Evolutionary conservation across 2,113 vertebrate species (phyloP).

Genomic region (Geococcyx californianus): DNA sequence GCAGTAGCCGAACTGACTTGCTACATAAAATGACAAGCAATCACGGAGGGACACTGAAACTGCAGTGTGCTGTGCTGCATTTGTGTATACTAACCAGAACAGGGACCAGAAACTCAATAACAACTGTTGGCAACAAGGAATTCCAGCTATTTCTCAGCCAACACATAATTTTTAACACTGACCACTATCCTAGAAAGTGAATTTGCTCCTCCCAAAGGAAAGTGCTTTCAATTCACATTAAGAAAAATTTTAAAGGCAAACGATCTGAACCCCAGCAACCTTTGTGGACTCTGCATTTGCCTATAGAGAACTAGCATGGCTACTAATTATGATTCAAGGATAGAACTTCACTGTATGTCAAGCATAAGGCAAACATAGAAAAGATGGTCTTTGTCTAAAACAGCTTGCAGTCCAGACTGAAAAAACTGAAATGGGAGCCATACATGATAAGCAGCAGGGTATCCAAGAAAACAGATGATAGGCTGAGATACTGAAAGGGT

Average conservation of each 20-base stretch:
- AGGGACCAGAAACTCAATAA: not conserved
- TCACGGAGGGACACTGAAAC: not conserved
- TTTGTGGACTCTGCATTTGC: not conserved
- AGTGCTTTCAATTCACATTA: not conserved
- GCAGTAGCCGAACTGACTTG: not conserved
- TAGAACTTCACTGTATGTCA: not conserved
- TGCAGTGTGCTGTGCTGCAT: not conserved
- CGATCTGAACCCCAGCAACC: not conserved
- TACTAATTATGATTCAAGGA: not conserved
- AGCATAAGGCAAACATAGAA: not conserved
- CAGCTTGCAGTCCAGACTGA: not conserved
- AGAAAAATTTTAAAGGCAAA: not conserved
- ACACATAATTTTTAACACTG: not conserved
- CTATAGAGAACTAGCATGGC: not conserved
- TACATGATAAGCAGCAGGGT: not conserved
- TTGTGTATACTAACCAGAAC: not conserved
- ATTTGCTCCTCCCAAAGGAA: not conserved
- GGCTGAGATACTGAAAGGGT: not conserved
- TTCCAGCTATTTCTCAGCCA: not conserved
- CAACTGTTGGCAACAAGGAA: not conserved
- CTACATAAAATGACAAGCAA: not conserved
- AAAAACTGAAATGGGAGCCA: not conserved
- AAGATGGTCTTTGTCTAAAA: not conserved
- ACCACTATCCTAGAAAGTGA: not conserved
- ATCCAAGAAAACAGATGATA: not conserved